These are phyloP conservation scores for Kryphioiulus occultus DNA, from an alignment of 2,888 invertebrate species.

Conservation along the genomic window DNA sequence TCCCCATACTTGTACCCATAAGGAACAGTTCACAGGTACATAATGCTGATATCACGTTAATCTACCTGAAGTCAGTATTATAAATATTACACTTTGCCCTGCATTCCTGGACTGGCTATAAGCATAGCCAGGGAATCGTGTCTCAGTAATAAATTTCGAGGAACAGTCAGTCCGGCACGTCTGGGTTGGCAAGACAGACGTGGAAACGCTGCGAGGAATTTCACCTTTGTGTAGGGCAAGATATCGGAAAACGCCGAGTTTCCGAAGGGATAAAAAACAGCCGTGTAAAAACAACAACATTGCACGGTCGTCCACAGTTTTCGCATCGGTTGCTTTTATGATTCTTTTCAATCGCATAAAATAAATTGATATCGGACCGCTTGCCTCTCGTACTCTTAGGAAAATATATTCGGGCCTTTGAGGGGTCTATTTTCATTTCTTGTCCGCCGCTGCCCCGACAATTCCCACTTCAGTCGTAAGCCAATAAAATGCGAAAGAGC, in stretches of 20 bases:
- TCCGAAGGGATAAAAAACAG: not conserved
- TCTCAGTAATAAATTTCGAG: not conserved
- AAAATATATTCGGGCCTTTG: slow-evolving; percentile 37
- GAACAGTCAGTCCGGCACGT: not conserved
- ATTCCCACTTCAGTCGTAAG: slow-evolving; percentile 41
- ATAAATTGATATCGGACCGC: slow-evolving; percentile 42
- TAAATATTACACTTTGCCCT: too few relatives aligned
- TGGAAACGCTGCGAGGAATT: not conserved
- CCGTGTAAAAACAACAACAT: not conserved
- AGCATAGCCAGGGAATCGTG: not conserved
- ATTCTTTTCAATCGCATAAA: slow-evolving; percentile 45
- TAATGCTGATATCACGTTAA: too few relatives aligned
- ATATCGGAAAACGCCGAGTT: slow-evolving; percentile 6
- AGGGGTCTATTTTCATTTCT: slow-evolving; percentile 39
- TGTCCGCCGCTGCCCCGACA: slow-evolving; percentile 1
- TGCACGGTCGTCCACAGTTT: slow-evolving; percentile 39
- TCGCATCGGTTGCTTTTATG: slow-evolving; percentile 45
- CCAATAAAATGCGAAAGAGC: slow-evolving; percentile 44
- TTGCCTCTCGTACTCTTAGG: not conserved
- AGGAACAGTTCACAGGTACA: too few relatives aligned
- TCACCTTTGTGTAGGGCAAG: slow-evolving; percentile 1
- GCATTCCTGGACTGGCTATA: not conserved
- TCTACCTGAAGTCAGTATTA: too few relatives aligned
- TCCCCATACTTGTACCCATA: too few relatives aligned
- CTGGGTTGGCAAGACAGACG: not conserved